Evolutionary conservation across 2,797 vertebrate genomes (phyloP), one percentile per base, ranked within the genome.

Genomic region (Bradypodion pumilum): DNA sequence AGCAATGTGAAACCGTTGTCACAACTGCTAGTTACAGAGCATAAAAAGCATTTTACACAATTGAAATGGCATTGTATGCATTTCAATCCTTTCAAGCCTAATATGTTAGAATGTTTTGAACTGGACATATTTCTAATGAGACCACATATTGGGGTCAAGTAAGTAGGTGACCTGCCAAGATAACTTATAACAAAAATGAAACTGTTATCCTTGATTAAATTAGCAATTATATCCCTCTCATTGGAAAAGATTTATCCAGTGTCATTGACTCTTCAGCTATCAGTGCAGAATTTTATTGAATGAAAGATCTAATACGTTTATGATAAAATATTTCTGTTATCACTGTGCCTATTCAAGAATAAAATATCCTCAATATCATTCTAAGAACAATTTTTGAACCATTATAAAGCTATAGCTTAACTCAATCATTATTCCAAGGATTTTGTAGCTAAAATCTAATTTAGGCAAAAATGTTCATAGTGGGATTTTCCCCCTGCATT

Each of bases 281-380:
- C 74, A 82, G n/a, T 82, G 29, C 15, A 23, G 19, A 35, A 8
- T 25, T 10, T 88, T 80, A 60, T 27, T 35, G 74, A 15, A 16
- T 27, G 73, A 85, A 87, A 69, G 88, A 86, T 87, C 68, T 83
- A 88, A 92, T 68, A 83, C 19, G 74, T 60, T 88, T 85, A 80
- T 69, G 84, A 85, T 85, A 89, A 89, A 91, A 89, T 12, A 29
- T n/a, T 16, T 78, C n/a, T 74, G 81, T 73, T 86, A 70, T 91
- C 68, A 84, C 83, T 88, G 84, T 69, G 65, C 40, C 83, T 76
- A 78, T 82, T 86, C 86, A 68, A 60, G 76, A 89, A 65, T 44
- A 84, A 78, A 90, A 89, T 90, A 83, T 19, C 75, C 44, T 82
- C 84, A 92, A 87, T 59, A 85, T 74, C 86, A 90, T 87, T 79